Evolutionary conservation across 2,888 invertebrate species (phyloP).

Genomic region (Macrosoma leucophasiata): DNA sequence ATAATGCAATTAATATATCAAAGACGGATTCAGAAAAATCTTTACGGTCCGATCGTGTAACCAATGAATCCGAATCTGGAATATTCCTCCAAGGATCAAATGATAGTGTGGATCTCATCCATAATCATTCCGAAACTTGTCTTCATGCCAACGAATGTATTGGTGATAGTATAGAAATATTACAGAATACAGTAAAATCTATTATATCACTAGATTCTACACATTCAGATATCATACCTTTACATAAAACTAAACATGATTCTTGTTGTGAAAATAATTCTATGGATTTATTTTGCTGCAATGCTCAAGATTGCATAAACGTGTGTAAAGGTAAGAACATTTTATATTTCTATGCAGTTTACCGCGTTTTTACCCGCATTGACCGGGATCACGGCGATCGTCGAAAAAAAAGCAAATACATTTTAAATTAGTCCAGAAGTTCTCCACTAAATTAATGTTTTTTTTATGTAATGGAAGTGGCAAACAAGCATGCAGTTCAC

Average conservation of each 20-base stretch:
- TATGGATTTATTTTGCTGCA: conserved; percentile 34
- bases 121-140: conserved; percentile 66
- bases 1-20: conserved; percentile 12
- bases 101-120: conserved; percentile 54
- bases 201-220: conserved; percentile 44
- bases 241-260: too few relatives aligned
- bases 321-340: conserved; percentile 10
- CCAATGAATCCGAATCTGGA: conserved; percentile 43
- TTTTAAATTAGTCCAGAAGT: too few relatives aligned
- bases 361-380: too few relatives aligned
- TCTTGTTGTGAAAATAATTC: conserved; percentile 21
- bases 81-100: conserved; percentile 32
- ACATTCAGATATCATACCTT: conserved; percentile 28
- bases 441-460: too few relatives aligned
- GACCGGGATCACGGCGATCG: too few relatives aligned
- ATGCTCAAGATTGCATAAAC: conserved; percentile 35
- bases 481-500: too few relatives aligned
- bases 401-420: too few relatives aligned
- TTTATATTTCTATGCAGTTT: too few relatives aligned
- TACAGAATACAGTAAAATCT: conserved; percentile 39
- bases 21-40: conserved; percentile 22
- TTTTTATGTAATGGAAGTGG: too few relatives aligned
- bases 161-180: conserved; percentile 44
- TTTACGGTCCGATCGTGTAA: conserved; percentile 43
- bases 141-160: conserved; percentile 53